Evolutionary conservation across 2,113 vertebrate genomes (phyloP), one percentile per base, ranked within the genome.

Genomic region (Antennarius striatus): DNA sequence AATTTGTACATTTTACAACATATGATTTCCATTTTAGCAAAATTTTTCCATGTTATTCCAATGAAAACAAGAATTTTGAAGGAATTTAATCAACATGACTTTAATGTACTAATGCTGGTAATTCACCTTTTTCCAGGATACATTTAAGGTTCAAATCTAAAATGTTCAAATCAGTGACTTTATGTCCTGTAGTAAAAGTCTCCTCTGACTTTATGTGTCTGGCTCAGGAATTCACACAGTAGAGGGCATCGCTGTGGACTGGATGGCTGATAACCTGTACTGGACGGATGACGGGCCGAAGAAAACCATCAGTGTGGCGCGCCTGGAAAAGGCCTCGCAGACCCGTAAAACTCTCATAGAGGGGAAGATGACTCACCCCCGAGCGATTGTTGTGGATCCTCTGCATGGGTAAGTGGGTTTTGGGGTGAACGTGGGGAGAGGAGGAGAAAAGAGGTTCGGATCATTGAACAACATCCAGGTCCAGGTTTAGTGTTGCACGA

Each of bases 241-340:
- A 10, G 98, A 99, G 76, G 98, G 98, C 1, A 94, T 99, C 0
- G 97, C 97, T 0, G 98, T 99, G 85, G 98, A 99, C 90, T 99
- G 98, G 98, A 98, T 99, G 96, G 98, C 96, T 4, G 93, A 98
- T 85, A 99, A 99, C 78, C 88, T 99, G 63, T 99, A 96, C 89
- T 99, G 98, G 98, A 98, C 96, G 0, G 98, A 98, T 0, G 98
- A 99, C 0, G 97, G 98, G 3, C 97, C 96, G 42, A 99, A 99
- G 81, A 99, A 99, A 90, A 98, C 96, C 52, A 98, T 99, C 89
- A 98, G 96, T 0, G 98, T 99, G 75, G 98, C 98, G 39, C 94
- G 98, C 55, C 92, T 98, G 83, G 96, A 98, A 71, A 99, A 99
- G 73, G 97, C 98, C 0, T 94, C 97, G 1, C 97, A 98, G 92